Base-by-base conservation (phyloP, 2,113 vertebrate genomes). In the Sclerurus mexicanus region DNA sequence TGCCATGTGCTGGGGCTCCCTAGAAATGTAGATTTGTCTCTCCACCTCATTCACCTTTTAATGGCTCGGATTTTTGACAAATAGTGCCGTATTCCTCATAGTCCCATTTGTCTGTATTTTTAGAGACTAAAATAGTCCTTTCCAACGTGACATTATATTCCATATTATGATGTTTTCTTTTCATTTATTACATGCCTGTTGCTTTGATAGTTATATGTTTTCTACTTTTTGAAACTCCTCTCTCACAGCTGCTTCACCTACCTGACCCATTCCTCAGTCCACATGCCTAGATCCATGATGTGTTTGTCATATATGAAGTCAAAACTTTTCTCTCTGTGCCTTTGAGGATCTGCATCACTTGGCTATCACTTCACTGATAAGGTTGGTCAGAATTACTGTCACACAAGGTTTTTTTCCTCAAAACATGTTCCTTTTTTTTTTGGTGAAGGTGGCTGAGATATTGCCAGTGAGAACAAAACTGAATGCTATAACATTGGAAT, bases 341-440 rank as follows among this genome's bases (percentile, higher is more conserved):
- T 89, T 59, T 35, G 53, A 39, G 39, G 30, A 62, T 42, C n/a
- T 71, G 14, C 33, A 30, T 46, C 1, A 2, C 12, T 56, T 1
- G 2, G 23, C 18, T 83, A 40, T 39, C 24, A 46, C 14, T 7
- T 79, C 6, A 2, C 15, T 35, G 49, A 25, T 77, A 68, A 83
- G 8, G 10, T 14, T 68, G 27, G 23, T 83, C 74, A 78, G 66
- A 74, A 68, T 24, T 35, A 35, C 19, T 67, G 27, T 53, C 68
- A 74, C 1, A 4, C 17, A 59, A 46, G 11, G 3, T 0, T 1
- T 69, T 89, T 76, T 83, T 21, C 20, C 33, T 59, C 7, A 72
- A 69, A 82, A 78, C 28, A 14, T 0, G 0, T 18, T 35, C 1
- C 2, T 9, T 37, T 59, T 10, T 1, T 60, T 60, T 60, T 60